Evolutionary conservation across 2,888 invertebrate species (phyloP).

Genomic region (Gandaritis pyraliata): DNA sequence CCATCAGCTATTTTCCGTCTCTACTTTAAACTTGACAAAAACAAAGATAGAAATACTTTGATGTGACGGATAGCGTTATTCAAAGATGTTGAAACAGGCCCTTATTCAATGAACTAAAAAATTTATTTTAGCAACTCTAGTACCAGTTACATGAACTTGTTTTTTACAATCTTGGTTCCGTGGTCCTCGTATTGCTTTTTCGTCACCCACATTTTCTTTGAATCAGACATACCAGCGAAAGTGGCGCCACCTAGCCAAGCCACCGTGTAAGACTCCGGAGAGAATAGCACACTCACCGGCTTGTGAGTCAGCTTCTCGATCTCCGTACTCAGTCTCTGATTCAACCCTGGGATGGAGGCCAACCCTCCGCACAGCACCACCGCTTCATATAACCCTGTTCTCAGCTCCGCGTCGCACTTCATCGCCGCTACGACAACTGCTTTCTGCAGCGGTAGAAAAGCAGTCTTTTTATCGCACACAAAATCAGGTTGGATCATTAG

Average conservation of each 20-base stretch:
- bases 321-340: constrained; percentile 56
- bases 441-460: constrained; percentile 54
- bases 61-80: too few relatives aligned
- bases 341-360: constrained; percentile 59
- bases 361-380: constrained; percentile 66
- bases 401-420: constrained; percentile 65
- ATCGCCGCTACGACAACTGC: constrained; percentile 50
- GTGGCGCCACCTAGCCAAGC: constrained; percentile 72
- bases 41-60: too few relatives aligned
- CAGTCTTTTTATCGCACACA: constrained; percentile 43
- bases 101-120: too few relatives aligned
- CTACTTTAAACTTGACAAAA: too few relatives aligned
- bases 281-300: constrained; percentile 52
- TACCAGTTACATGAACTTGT: constrained; percentile 53
- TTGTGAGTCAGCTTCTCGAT: constrained; percentile 45
- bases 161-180: constrained; percentile 64
- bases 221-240: constrained; percentile 61
- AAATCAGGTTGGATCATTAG: constrained; percentile 62
- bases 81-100: too few relatives aligned
- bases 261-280: constrained; percentile 59
- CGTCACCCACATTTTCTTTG: constrained; percentile 59
- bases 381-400: constrained; percentile 51
- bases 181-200: constrained; percentile 69
- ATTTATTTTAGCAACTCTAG: background rate
- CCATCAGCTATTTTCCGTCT: too few relatives aligned